Conservation (phyloP, 2,888 invertebrate species). For the Meloe dianella region DNA sequence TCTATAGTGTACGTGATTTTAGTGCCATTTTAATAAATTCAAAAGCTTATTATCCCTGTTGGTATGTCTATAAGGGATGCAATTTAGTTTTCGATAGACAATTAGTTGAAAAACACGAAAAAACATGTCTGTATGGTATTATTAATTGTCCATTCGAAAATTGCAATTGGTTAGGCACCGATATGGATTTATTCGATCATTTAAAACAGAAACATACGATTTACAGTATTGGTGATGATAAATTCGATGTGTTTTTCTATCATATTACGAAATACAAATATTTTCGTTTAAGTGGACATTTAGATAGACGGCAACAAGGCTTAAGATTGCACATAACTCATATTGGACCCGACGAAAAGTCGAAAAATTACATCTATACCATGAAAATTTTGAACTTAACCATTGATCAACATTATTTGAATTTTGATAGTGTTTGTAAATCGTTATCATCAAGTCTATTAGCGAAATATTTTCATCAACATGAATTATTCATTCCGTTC, state of each 20-base stretch:
- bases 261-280: not conserved
- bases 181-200: slow-evolving; percentile 7
- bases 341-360: not conserved
- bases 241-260: slow-evolving; percentile 5
- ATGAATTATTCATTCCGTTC: not conserved
- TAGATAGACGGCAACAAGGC: not conserved
- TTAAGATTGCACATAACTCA: not conserved
- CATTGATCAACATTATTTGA: too few species aligned
- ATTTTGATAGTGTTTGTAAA: not conserved
- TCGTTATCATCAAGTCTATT: not conserved
- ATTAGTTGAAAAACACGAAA: not conserved
- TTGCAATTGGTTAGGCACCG: not conserved
- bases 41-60: not conserved
- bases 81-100: not conserved
- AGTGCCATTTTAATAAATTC: not conserved
- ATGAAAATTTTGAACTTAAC: not conserved
- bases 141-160: not conserved
- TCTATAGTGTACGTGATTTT: not conserved
- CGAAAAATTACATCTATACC: not conserved
- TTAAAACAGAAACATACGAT: not conserved
- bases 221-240: not conserved
- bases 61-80: not conserved
- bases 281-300: not conserved
- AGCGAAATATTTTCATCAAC: not conserved
- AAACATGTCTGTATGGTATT: not conserved